Percentiles rank a stretch among this genome's conserved stretches.
phyloP scores from a whole-genome alignment of 2,888 invertebrate genomes.

The Parnassius mnemosyne region DNA sequence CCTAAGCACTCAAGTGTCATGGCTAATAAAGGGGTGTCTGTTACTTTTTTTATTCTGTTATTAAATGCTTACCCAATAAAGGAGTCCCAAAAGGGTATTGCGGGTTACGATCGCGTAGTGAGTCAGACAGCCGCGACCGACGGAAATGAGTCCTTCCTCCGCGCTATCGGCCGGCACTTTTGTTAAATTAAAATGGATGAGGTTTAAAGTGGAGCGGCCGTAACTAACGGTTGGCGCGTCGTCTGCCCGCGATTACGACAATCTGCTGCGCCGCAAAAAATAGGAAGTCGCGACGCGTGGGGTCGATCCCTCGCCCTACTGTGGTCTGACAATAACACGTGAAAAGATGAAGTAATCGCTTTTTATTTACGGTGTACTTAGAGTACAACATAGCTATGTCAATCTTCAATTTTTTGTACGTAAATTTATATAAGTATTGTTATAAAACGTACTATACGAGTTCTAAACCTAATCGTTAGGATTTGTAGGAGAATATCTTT shows the following conservation, averaged over 20 bases:
- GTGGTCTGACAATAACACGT: conserved; percentile 19
- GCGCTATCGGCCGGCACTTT: conserved; percentile 77
- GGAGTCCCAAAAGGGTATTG: conserved; percentile 12
- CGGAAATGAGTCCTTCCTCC: conserved; percentile 79
- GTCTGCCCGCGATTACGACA: conserved; percentile 60
- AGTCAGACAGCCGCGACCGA: conserved; percentile 50
- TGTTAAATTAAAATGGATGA: conserved; percentile 80
- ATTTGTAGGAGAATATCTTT: too few species aligned
- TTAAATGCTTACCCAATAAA: neutral
- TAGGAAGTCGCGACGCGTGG: conserved; percentile 61
- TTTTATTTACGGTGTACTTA: conserved; percentile 8
- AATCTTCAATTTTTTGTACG: too few species aligned
- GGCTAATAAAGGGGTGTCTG: too few species aligned
- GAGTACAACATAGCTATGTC: too few species aligned
- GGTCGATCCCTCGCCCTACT: conserved; percentile 46
- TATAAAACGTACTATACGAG: too few species aligned
- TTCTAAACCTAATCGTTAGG: too few species aligned
- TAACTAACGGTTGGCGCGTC: conserved; percentile 74
- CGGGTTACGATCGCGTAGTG: conserved; percentile 30
- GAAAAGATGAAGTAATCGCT: conserved; percentile 17
- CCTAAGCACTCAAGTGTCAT: too few species aligned
- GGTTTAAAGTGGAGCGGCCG: conserved; percentile 77
- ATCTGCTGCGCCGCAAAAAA: conserved; percentile 56
- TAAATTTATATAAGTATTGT: too few species aligned
- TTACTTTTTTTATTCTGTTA: too few species aligned